Evolutionary conservation across 2,888 invertebrate genomes (phyloP).

Genomic region (Sesamia inferens): DNA sequence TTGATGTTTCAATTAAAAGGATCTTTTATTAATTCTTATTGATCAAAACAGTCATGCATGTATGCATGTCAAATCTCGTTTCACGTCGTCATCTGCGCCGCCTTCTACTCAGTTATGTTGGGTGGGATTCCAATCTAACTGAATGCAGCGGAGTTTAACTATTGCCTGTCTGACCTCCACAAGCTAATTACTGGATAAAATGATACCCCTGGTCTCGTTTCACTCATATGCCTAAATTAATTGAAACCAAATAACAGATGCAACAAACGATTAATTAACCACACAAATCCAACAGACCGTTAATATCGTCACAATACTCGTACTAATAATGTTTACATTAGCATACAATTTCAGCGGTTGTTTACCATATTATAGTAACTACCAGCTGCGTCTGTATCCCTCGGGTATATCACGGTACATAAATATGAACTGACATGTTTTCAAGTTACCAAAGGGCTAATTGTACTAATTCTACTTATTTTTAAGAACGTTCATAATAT

Average conservation of each 20-base stretch:
- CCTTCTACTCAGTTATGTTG: background rate
- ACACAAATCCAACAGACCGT: slow-evolving; percentile 21
- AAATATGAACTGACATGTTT: background rate
- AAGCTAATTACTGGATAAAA: background rate
- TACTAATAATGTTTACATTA: slow-evolving; percentile 24
- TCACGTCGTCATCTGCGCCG: background rate
- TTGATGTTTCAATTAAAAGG: background rate
- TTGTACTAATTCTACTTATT: too few species aligned
- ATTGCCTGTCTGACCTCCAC: too few species aligned
- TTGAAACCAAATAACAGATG: slow-evolving; percentile 7
- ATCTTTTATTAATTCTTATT: background rate
- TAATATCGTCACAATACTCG: background rate
- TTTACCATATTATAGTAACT: background rate
- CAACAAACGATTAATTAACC: slow-evolving; percentile 18
- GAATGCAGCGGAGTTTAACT: background rate
- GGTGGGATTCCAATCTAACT: background rate
- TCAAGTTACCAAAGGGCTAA: background rate
- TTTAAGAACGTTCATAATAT: too few species aligned
- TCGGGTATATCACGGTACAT: slow-evolving; percentile 12
- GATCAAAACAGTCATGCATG: background rate
- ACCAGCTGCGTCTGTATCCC: background rate
- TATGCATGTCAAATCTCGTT: background rate
- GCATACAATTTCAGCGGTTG: slow-evolving; percentile 17
- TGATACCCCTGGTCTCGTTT: background rate
- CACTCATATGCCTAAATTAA: background rate